A percentile compares a stretch with the other conserved stretches of the same genome.
phyloP scores from a whole-genome alignment of 2,888 invertebrate genomes.

The Dolomedes plantarius region DNA sequence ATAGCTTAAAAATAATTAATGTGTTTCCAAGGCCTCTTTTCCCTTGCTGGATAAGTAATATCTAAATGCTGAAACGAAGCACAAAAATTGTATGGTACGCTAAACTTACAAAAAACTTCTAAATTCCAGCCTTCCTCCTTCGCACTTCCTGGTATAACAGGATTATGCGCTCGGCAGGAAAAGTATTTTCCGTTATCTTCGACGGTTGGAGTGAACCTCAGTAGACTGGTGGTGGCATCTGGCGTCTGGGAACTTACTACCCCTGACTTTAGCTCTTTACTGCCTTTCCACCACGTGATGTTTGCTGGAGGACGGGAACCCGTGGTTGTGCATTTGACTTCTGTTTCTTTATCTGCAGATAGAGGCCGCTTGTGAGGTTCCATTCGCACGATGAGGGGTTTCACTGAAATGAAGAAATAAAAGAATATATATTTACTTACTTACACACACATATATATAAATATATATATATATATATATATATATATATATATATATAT shows the following conservation, averaged over 20 bases:
- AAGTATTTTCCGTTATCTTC: conserved; percentile 76
- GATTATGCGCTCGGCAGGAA: conserved; percentile 78
- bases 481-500: no score
- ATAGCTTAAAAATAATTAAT: no score
- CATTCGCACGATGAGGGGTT: conserved; percentile 87
- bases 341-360: conserved; percentile 88
- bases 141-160: conserved; percentile 73
- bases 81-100: no score
- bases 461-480: no score
- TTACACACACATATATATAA: no score
- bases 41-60: no score
- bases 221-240: conserved; percentile 71
- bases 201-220: conserved; percentile 72
- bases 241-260: conserved; percentile 46
- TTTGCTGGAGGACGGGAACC: conserved; percentile 90
- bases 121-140: conserved; percentile 73
- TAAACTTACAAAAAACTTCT: conserved; percentile 73
- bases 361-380: conserved; percentile 88
- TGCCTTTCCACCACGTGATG: conserved; percentile 89
- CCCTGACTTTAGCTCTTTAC: conserved; percentile 72
- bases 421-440: no score
- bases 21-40: no score
- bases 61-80: no score
- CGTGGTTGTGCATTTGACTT: conserved; percentile 87
- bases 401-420: conserved; percentile 81